Evolutionary conservation across 2,797 vertebrate species (phyloP), one percentile per base, ranked within the genome.

Genomic region (Onychomys leucogaster): DNA sequence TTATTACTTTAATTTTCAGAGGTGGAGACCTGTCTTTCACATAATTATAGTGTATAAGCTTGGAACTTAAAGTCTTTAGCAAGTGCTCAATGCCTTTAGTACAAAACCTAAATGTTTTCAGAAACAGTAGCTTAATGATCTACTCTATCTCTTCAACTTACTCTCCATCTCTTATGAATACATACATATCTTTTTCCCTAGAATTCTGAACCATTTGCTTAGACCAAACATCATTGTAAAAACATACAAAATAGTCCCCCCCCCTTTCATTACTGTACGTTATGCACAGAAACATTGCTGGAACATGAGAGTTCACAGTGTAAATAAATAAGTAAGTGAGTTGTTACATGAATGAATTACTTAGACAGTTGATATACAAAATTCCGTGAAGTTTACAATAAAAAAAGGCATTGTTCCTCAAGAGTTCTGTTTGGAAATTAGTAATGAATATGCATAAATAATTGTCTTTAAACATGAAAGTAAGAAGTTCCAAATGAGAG

Each of bases 11-110:
- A 29, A 5, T 52, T 29, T 76, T 59, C 73, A 90, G 46, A 75
- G 32, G 43, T 25, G 4, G 80, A 92, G 41, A 88, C 27, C 3
- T 17, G 59, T n/a, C 16, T 49, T 61, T 95, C 34, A 73, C 23
- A 52, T 86, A 82, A 89, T 37, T 37, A 84, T 32, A 59, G 25
- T 69, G 17, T 13, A 10, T 65, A 84, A 80, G 4, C 91, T 65
- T 63, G 19, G 6, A 93, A 91, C 14, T 81, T 95, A 55, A 88
- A 61, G 32, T 90, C 27, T 90, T 94, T 23, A 90, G 59, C 17
- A 94, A 77, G 55, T 76, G 21, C 3, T 23, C 12, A n/a, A 41
- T 10, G 25, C 4, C 21, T 80, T 69, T 59, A 71, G 52, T 13
- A 69, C 59, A 65, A 88, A 89, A 69, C 34, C 32, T 12, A 73